Base-by-base conservation (phyloP, 2,888 invertebrate genomes). In the Cecidostiba fungosa region DNA sequence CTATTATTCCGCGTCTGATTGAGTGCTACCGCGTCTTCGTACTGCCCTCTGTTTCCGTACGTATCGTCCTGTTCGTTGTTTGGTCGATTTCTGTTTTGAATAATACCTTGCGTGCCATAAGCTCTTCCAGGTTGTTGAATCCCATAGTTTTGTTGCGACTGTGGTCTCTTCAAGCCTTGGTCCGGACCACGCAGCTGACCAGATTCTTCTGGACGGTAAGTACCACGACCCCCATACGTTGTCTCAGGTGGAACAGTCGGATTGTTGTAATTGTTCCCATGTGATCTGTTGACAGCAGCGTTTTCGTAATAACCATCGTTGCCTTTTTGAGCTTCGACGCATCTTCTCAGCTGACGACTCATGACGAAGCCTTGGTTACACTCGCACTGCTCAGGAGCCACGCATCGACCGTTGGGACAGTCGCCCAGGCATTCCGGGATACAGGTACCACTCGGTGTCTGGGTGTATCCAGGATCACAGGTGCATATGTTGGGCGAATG, bases 341-440 rank as follows among this genome's bases (percentile, higher is more conserved):
- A 79, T 66, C 29, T 62, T 23, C 16, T 70, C 62, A 69, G 16
- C 8, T 73, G 50, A 0, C 19, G 26, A 66, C 79, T 43, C 59
- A 93, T 87, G 81, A 69, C 26, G 29, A 91, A 94, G 6, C 95
- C 95, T 2, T 91, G 90, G 87, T 93, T 92, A 89, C 96, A 96
- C 2, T 92, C 92, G 90, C 96, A 96, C 36, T 93, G 92, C 84
- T 95, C 94, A 0, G 95, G 94, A 0, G 93, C 94, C 0, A 94
- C 91, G 88, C 96, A 94, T 85, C 92, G 89, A 0, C 95, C 95
- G 88, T 95, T 94, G 0, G 86, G 89, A 85, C 94, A 94, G 1
- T 91, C 94, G 89, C 88, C 92, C 39, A 82, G 84, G 72, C 91
- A 92, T 3, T 62, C 19, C 10, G 89, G 86, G 6, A 85, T 73